Percentiles rank a stretch among this genome's conserved stretches.
Conservation (phyloP, 2,113 vertebrate genomes). For the Bettongia penicillata region DNA sequence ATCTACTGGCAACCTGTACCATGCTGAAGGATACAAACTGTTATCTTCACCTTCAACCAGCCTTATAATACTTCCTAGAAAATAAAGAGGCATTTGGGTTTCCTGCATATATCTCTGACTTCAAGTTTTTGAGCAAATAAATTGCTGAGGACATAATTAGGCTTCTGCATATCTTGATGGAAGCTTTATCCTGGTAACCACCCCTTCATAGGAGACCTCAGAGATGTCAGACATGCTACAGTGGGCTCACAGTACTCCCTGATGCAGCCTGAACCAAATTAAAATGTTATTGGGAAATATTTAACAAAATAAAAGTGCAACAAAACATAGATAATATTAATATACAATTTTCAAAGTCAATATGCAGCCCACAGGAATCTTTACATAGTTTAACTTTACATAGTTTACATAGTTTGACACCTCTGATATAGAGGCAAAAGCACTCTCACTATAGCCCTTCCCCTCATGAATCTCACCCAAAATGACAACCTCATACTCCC, state of each 20-base stretch:
- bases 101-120: background rate
- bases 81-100: constrained; percentile 16
- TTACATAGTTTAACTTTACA: no score
- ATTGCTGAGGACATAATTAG: background rate
- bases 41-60: background rate
- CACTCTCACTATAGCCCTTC: background rate
- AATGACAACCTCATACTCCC: background rate
- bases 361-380: background rate
- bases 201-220: background rate
- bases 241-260: background rate
- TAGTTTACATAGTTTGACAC: no score
- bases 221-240: background rate
- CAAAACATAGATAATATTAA: background rate
- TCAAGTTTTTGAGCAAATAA: background rate
- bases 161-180: background rate
- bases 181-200: background rate
- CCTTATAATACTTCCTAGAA: background rate
- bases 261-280: background rate
- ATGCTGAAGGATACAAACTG: background rate
- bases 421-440: background rate
- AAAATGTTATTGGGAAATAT: no score
- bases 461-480: background rate
- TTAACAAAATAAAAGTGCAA: no score
- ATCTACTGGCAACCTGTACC: fast-evolving
- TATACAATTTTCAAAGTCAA: background rate